Evolutionary conservation across 2,888 invertebrate species (phyloP).

Genomic region (Malthinus seriepunctatus): DNA sequence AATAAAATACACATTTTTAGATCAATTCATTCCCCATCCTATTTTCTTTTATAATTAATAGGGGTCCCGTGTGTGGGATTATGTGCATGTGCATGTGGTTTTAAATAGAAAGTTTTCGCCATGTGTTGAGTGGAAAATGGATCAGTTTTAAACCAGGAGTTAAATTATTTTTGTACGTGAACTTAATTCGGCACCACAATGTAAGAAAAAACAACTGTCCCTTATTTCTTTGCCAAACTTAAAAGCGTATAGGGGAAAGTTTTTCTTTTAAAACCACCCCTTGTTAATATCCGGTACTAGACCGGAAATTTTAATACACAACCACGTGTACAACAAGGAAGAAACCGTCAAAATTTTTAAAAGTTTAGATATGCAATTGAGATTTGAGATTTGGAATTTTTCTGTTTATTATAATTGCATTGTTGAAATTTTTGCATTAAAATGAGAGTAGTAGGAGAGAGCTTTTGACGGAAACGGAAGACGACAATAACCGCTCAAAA

Average conservation of each 20-base stretch:
- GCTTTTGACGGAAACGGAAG: conserved; percentile 14
- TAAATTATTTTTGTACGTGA: no score
- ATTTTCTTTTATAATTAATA: conserved; percentile 23
- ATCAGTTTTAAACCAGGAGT: no score
- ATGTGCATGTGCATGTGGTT: not conserved
- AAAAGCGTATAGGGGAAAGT: conserved; percentile 6
- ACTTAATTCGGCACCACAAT: no score
- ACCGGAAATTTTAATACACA: not conserved
- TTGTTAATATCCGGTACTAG: conserved; percentile 21
- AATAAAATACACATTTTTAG: conserved; percentile 9
- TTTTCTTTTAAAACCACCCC: conserved; percentile 3
- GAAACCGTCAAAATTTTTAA: not conserved
- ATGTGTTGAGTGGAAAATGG: conserved; percentile 18
- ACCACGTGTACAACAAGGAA: conserved; percentile 11
- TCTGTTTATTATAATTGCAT: no score
- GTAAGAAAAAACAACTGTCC: not conserved
- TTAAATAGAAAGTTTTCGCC: conserved; percentile 5
- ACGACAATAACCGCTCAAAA: not conserved
- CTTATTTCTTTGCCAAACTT: not conserved
- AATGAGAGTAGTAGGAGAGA: no score
- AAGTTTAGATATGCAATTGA: no score
- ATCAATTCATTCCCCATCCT: conserved; percentile 8
- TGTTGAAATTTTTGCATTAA: no score
- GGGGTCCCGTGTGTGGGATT: conserved; percentile 5
- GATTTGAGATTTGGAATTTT: no score